Base-by-base conservation (phyloP, 2,797 vertebrate species). In the Salarias fasciatus region DNA sequence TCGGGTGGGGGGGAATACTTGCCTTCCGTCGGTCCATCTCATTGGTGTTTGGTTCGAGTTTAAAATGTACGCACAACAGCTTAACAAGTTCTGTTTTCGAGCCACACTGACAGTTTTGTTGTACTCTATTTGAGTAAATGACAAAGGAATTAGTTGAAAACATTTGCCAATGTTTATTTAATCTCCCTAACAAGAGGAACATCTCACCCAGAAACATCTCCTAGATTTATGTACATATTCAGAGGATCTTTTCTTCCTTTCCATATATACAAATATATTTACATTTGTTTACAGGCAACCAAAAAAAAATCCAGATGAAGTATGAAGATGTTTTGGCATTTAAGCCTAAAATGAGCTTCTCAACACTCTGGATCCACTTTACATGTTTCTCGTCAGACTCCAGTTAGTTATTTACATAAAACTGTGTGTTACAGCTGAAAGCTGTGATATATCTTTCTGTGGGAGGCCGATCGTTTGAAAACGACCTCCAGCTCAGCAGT, bases 241-340 rank as follows among this genome's bases (percentile, higher is more conserved):
- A 77, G 85, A 86, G 68, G 5, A 73, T 56, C 81, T 69, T 84
- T 80, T 24, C 18, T n/a, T n/a, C n/a, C n/a, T 24, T 24, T 24
- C 84, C 66, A 89, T 83, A 89, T 90, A 81, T 82, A 89, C 86
- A 91, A 54, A 89, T 65, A 81, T 88, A 92, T 90, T 86, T 90
- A 92, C 88, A 93, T 57, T 84, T 73, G 55, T 84, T 88, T 89
- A 90, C 87, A 93, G 63, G 61, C 75, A 87, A n/a, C n/a, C 75
- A 84, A 38, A 63, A 78, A 24, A 63, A 29, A 2, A 57, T 67
- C 44, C 51, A 73, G 47, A 56, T 78, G 43, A 69, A 37, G 52
- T 65, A 38, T n/a, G 72, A 53, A 73, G 66, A 69, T 59, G 65
- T 58, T 71, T 24, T 74, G 40, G 85, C 66, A 78, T 44, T 15